phyloP scores from a whole-genome alignment of 2,888 invertebrate genomes.

The Hyalella azteca region DNA sequence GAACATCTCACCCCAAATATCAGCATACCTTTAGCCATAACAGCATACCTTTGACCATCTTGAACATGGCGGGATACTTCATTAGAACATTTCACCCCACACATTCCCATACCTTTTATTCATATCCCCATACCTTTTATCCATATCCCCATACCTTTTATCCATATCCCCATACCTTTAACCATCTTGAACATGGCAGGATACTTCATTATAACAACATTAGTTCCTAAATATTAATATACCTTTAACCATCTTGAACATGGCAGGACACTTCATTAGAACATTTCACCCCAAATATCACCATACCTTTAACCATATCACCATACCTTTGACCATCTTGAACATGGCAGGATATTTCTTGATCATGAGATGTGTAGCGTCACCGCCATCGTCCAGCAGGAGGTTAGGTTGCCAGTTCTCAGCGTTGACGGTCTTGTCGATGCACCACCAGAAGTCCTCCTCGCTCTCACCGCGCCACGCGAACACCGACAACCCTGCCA shows the following conservation, averaged over 20 bases:
- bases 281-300: no score
- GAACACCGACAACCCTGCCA: slow-evolving; percentile 78
- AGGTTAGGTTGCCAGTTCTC: slow-evolving; percentile 97
- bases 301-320: no score
- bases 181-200: neutral
- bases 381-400: slow-evolving; percentile 97
- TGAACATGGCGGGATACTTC: slow-evolving; percentile 91
- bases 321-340: slow-evolving; percentile 83
- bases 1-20: no score
- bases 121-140: no score
- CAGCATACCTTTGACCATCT: slow-evolving; percentile 83
- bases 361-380: slow-evolving; percentile 93
- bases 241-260: slow-evolving; percentile 76
- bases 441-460: slow-evolving; percentile 99
- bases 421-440: slow-evolving; percentile 90
- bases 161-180: no score
- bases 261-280: neutral
- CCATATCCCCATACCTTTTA: no score
- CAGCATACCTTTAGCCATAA: no score
- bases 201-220: no score
- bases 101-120: no score
- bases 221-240: no score
- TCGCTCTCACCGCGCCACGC: slow-evolving; percentile 98
- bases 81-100: no score
- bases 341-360: slow-evolving; percentile 94